Percentiles rank a stretch among this genome's conserved stretches.
These are phyloP conservation scores for Pectinophora gossypiella DNA, from an alignment of 1,140 invertebrate genomes.

Conservation along the genomic window DNA sequence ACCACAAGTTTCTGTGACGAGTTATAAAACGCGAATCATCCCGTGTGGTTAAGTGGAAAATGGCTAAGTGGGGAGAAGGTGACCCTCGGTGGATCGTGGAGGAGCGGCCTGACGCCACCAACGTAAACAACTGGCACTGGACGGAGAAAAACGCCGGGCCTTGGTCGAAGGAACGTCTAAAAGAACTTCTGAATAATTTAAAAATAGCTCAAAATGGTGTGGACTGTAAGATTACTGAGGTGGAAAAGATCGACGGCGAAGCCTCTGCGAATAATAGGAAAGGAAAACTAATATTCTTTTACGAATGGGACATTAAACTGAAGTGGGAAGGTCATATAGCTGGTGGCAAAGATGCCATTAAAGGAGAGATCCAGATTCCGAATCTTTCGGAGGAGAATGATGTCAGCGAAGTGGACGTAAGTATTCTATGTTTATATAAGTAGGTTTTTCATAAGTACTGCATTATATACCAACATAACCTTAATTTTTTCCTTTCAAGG, in stretches of 20 bases:
- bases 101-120: conserved; percentile 98
- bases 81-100: conserved; percentile 99
- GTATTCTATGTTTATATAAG: too few species aligned
- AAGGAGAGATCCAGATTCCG: conserved; percentile 94
- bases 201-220: conserved; percentile 71
- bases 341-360: conserved; percentile 75
- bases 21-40: background rate
- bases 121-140: conserved; percentile 99
- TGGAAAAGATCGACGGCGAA: conserved; percentile 95
- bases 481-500: too few species aligned
- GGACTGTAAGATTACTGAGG: conserved; percentile 84
- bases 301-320: conserved; percentile 96
- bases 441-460: too few species aligned
- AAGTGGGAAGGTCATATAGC: conserved; percentile 88
- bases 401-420: conserved; percentile 94
- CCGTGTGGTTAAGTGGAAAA: conserved; percentile 58
- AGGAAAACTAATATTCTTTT: conserved; percentile 99
- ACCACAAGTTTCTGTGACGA: background rate
- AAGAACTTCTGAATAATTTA: conserved; percentile 86
- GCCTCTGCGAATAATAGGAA: conserved; percentile 98
- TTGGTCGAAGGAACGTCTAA: conserved; percentile 96
- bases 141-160: conserved; percentile 98
- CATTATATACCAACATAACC: too few species aligned
- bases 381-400: conserved; percentile 99
- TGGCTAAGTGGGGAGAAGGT: conserved; percentile 99